These are phyloP conservation scores for Malurus leucopterus DNA, from an alignment of 2,797 vertebrate species.

Conservation along the genomic window DNA sequence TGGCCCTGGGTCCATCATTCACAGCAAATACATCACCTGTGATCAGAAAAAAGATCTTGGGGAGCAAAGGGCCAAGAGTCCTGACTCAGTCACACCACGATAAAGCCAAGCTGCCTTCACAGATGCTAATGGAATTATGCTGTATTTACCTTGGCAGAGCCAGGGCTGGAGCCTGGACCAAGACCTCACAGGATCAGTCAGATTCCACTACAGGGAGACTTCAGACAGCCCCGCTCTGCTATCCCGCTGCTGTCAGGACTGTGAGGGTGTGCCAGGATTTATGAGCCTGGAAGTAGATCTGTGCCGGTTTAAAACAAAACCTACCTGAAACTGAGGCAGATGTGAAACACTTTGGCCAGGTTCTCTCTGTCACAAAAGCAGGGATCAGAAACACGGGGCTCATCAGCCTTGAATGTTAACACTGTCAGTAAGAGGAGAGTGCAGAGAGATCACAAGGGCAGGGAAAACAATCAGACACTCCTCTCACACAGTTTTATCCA, in stretches of 20 bases:
- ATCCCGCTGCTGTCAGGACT: slow-evolving; percentile 4
- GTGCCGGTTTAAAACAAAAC: background rate
- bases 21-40: slow-evolving; percentile 4
- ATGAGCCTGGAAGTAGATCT: background rate
- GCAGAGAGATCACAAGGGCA: background rate
- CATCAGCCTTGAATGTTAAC: background rate
- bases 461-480: background rate
- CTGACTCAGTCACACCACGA: slow-evolving; percentile 14
- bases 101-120: slow-evolving; percentile 17
- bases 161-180: background rate
- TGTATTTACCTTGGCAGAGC: slow-evolving; percentile 38
- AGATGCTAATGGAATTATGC: slow-evolving; percentile 1
- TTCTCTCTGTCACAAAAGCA: background rate
- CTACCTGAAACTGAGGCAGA: background rate
- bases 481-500: background rate
- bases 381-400: background rate
- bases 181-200: slow-evolving; percentile 50
- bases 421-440: background rate
- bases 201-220: background rate
- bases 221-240: background rate
- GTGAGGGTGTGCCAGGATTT: background rate
- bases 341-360: background rate
- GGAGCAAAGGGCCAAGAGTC: background rate
- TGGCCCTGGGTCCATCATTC: background rate
- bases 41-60: background rate